These are phyloP conservation scores for Trichoplusia ni DNA, from an alignment of 1,140 invertebrate species.

Conservation along the genomic window DNA sequence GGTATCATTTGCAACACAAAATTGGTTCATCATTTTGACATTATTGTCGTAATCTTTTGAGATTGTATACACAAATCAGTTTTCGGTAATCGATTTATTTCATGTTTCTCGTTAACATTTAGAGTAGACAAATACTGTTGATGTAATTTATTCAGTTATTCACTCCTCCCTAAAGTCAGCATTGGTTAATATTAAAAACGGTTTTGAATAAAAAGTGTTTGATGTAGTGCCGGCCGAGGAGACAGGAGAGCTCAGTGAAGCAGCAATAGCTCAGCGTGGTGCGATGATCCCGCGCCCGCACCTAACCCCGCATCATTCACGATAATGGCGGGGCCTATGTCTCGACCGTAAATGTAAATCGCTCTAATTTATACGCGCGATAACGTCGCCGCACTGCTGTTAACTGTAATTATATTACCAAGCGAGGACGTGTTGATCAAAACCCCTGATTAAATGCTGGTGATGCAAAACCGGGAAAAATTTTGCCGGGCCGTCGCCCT, in stretches of 20 bases:
- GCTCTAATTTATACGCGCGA: constrained; percentile 79
- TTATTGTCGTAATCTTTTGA: not conserved
- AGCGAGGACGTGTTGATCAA: constrained; percentile 80
- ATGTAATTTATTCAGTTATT: constrained; percentile 15
- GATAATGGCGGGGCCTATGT: constrained; percentile 72
- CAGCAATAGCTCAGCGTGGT: constrained; percentile 32
- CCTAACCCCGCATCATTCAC: constrained; percentile 75
- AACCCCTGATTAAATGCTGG: constrained; percentile 74
- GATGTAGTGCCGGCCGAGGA: not conserved
- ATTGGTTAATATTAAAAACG: constrained; percentile 5
- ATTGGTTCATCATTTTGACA: not conserved
- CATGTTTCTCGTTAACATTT: constrained; percentile 12
- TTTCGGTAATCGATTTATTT: constrained; percentile 7
- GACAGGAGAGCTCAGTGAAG: constrained; percentile 13
- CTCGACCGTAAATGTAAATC: constrained; percentile 78
- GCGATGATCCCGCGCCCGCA: constrained; percentile 63
- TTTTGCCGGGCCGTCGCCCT: constrained; percentile 33
- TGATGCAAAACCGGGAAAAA: constrained; percentile 64
- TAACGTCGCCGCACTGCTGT: constrained; percentile 78
- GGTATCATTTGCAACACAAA: no score
- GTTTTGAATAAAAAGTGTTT: constrained; percentile 11
- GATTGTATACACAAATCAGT: not conserved
- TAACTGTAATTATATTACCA: constrained; percentile 80
- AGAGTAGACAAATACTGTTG: constrained; percentile 6
- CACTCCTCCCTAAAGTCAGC: constrained; percentile 9